These are phyloP conservation scores for Polyodon spathula DNA, from an alignment of 2,113 vertebrate species.

Conservation along the genomic window DNA sequence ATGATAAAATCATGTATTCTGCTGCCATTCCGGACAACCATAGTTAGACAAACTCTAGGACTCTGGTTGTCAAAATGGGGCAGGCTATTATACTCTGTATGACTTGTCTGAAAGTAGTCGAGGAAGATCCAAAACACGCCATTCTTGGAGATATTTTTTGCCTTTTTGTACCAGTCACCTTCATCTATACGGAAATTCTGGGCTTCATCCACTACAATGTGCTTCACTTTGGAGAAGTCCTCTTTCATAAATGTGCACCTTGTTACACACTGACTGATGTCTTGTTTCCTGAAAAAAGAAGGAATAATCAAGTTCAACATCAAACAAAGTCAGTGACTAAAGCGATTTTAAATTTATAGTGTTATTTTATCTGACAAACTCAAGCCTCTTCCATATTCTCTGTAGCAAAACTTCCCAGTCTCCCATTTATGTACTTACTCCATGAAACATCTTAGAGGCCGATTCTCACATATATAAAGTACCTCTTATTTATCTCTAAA, in stretches of 20 bases:
- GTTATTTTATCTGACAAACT: too few relatives aligned
- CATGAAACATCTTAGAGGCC: constrained; percentile 30
- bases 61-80: constrained; percentile 26
- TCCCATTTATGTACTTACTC: constrained; percentile 25
- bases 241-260: constrained; percentile 2
- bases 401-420: too few relatives aligned
- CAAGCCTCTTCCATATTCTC: too few relatives aligned
- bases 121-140: constrained; percentile 49
- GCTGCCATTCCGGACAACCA: constrained; percentile 28
- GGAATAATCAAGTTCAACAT: background rate
- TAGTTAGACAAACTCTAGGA: constrained; percentile 30
- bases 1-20: constrained; percentile 21
- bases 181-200: constrained; percentile 28
- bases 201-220: constrained; percentile 42
- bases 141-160: background rate
- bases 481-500: too few relatives aligned
- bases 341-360: too few relatives aligned
- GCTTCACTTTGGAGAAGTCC: fast-evolving
- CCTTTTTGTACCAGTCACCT: constrained; percentile 24
- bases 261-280: constrained; percentile 24
- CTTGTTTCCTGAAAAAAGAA: constrained; percentile 26
- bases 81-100: constrained; percentile 21
- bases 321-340: too few relatives aligned
- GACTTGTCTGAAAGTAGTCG: constrained; percentile 39
- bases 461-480: constrained; percentile 52